Percentiles rank a stretch among this genome's conserved stretches.
phyloP scores from a whole-genome alignment of 1,140 invertebrate genomes.

The Ooceraea biroi region DNA sequence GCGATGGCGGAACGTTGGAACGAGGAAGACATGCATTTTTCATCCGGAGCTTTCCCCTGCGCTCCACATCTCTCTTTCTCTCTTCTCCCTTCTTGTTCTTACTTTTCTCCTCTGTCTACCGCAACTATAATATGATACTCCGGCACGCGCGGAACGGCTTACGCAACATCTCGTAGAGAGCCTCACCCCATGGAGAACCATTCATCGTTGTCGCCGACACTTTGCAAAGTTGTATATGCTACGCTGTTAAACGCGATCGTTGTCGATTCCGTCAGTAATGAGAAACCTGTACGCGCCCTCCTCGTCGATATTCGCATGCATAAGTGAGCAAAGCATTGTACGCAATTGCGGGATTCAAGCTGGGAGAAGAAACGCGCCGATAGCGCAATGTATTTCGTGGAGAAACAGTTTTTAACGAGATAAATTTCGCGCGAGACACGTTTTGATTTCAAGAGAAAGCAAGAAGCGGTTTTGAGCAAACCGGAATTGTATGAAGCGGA shows the following conservation, averaged over 20 bases:
- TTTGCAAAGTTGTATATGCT: slow-evolving; percentile 62
- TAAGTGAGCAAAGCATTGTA: background rate
- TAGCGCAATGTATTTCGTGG: no score
- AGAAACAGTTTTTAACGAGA: no score
- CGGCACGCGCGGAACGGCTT: slow-evolving; percentile 20
- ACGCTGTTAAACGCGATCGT: slow-evolving; percentile 15
- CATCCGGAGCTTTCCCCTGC: slow-evolving; percentile 9
- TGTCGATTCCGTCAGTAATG: slow-evolving; percentile 5
- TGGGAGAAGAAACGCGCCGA: no score
- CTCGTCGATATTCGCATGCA: background rate
- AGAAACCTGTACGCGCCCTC: background rate
- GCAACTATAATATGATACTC: slow-evolving; percentile 51
- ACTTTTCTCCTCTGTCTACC: no score
- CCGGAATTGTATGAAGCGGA: no score
- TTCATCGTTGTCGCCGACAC: slow-evolving; percentile 33
- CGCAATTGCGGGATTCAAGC: no score
- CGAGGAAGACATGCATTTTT: slow-evolving; percentile 47
- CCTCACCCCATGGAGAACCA: slow-evolving; percentile 10
- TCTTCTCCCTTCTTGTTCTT: no score
- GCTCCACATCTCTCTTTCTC: background rate
- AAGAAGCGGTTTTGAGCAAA: no score
- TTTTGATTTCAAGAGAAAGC: no score
- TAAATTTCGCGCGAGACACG: no score
- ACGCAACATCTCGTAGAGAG: slow-evolving; percentile 11
- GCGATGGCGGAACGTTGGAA: slow-evolving; percentile 34